phyloP scores from a whole-genome alignment of 2,888 invertebrate genomes.

The Rhabditoides inermis region DNA sequence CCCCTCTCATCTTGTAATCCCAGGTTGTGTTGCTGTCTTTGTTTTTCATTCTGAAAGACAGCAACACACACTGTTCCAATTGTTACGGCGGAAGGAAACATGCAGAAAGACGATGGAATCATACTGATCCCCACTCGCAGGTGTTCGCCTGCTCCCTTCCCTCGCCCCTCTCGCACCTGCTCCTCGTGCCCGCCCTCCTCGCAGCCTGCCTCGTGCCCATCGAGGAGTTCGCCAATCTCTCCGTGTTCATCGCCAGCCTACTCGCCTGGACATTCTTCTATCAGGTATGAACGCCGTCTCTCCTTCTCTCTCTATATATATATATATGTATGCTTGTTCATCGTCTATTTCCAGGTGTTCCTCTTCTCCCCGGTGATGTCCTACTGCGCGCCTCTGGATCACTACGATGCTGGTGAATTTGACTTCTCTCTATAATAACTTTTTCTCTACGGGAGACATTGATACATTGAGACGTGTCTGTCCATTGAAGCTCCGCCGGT shows the following conservation, averaged over 20 bases:
- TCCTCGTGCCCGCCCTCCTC: slow-evolving; percentile 17
- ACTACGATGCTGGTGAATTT: no score
- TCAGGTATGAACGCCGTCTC: slow-evolving; percentile 14
- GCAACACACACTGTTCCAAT: background rate
- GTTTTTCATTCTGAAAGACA: background rate
- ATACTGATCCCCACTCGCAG: slow-evolving; percentile 1
- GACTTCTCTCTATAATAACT: no score
- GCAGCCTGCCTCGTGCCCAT: slow-evolving; percentile 15
- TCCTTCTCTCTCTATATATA: no score
- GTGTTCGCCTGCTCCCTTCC: slow-evolving; percentile 24
- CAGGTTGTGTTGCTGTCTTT: no score
- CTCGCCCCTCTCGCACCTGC: slow-evolving; percentile 14
- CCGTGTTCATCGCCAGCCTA: slow-evolving; percentile 17
- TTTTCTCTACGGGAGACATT: no score
- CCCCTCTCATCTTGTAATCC: no score
- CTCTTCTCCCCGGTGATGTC: slow-evolving; percentile 20
- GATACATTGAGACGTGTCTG: no score
- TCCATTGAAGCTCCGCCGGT: no score
- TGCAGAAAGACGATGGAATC: no score
- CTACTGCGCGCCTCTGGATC: no score
- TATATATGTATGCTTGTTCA: background rate
- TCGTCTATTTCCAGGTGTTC: slow-evolving; percentile 10
- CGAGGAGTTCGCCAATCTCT: slow-evolving; percentile 19
- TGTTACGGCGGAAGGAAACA: no score
- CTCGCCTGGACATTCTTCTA: slow-evolving; percentile 13